phyloP scores from a whole-genome alignment of 1,140 invertebrate species.

The Coptotermes formosanus region DNA sequence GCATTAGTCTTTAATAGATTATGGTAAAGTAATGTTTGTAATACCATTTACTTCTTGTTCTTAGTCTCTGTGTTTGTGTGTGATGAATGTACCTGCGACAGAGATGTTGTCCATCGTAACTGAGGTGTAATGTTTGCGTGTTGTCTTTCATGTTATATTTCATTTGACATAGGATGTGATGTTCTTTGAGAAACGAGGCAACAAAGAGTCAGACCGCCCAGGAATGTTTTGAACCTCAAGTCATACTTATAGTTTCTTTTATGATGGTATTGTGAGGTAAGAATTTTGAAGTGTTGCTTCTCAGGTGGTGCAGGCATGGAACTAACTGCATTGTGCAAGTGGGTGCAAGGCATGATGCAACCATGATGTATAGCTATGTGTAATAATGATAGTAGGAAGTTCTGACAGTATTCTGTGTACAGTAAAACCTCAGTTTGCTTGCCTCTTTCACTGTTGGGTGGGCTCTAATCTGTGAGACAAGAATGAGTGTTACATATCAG shows the following conservation, averaged over 20 bases:
- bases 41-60: conserved; percentile 37
- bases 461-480: no score
- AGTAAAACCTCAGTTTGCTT: no score
- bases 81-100: not conserved
- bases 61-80: conserved; percentile 35
- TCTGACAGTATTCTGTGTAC: not conserved
- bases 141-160: conserved; percentile 21
- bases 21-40: conserved; percentile 23
- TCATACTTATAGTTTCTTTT: not conserved
- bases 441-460: no score
- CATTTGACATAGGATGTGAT: conserved; percentile 66
- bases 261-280: not conserved
- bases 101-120: not conserved
- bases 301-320: not conserved
- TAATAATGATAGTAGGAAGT: not conserved
- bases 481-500: not conserved
- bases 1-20: no score
- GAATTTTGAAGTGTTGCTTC: not conserved
- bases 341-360: not conserved
- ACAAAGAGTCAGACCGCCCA: conserved; percentile 44
- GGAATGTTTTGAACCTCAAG: conserved; percentile 46
- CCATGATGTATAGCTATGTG: not conserved
- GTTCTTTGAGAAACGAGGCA: conserved; percentile 63
- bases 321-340: not conserved
- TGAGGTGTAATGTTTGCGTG: not conserved